These are phyloP conservation scores for Junonia oenone DNA, from an alignment of 2,888 invertebrate species.

Conservation along the genomic window DNA sequence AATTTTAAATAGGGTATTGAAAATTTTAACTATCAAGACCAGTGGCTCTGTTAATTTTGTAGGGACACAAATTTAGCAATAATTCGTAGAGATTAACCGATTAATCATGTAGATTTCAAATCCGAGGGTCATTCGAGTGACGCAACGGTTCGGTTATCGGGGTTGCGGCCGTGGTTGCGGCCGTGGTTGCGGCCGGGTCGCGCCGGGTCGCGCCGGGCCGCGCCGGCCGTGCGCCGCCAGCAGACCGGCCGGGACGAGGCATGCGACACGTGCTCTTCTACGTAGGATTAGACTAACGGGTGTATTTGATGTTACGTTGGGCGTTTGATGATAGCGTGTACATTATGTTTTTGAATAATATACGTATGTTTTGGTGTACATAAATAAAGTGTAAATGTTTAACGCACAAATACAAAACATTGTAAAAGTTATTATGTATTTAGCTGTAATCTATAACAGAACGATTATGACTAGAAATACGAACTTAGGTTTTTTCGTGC, in stretches of 20 bases:
- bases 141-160: conserved; percentile 6
- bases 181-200: conserved; percentile 50
- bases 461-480: conserved; percentile 60
- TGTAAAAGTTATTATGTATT: conserved; percentile 61
- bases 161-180: conserved; percentile 70
- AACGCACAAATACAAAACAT: conserved; percentile 71
- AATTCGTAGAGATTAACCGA: conserved; percentile 53
- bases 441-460: conserved; percentile 68
- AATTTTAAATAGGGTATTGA: conserved; percentile 29
- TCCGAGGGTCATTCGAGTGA: conserved; percentile 28
- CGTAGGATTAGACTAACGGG: conserved; percentile 53
- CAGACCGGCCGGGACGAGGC: conserved; percentile 74
- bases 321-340: conserved; percentile 66
- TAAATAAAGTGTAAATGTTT: conserved; percentile 79
- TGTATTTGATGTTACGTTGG: conserved; percentile 59
- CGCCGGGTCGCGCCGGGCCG: conserved; percentile 73
- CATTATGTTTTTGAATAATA: conserved; percentile 70
- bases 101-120: conserved; percentile 48
- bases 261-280: conserved; percentile 48
- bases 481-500: conserved; percentile 51
- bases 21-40: conserved; percentile 27
- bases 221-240: background rate
- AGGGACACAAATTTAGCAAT: conserved; percentile 59
- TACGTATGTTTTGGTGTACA: conserved; percentile 78
- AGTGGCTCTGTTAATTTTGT: conserved; percentile 38